Conservation (phyloP, 2,113 vertebrate species). For the Casuarius casuarius region DNA sequence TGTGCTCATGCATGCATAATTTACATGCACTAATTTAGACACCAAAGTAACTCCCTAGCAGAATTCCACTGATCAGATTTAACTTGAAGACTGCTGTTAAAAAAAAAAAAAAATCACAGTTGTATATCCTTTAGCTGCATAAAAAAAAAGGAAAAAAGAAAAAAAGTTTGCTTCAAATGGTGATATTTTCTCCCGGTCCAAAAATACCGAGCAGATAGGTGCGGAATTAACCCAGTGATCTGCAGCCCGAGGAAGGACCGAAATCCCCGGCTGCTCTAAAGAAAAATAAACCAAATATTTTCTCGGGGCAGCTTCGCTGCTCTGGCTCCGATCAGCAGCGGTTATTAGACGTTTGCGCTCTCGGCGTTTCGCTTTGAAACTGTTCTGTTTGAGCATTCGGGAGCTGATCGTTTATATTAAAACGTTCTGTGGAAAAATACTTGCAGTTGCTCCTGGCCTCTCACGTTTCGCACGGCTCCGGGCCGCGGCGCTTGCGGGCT, state of each 20-base stretch:
- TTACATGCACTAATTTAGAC: background rate
- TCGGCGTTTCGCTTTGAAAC: accelerated
- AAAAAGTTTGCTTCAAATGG: background rate
- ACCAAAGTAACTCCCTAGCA: slow-evolving; percentile 21
- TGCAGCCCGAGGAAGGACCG: background rate
- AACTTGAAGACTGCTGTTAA: background rate
- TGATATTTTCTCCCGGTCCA: background rate
- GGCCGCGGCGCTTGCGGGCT: background rate
- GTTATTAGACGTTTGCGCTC: background rate
- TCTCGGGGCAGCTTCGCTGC: background rate
- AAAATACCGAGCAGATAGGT: accelerated
- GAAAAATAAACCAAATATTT: background rate
- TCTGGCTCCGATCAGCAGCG: background rate
- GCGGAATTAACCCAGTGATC: background rate
- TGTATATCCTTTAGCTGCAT: background rate
- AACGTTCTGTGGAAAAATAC: background rate
- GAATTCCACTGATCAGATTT: background rate
- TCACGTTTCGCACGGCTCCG: background rate
- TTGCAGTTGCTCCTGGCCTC: background rate
- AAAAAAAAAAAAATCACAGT: background rate
- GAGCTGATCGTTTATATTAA: background rate
- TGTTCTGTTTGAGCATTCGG: background rate
- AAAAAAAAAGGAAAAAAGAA: background rate
- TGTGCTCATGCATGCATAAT: slow-evolving; percentile 37
- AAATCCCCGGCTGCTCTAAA: background rate